Evolutionary conservation across 2,888 invertebrate species (phyloP).

Genomic region (Craniophora ligustri): DNA sequence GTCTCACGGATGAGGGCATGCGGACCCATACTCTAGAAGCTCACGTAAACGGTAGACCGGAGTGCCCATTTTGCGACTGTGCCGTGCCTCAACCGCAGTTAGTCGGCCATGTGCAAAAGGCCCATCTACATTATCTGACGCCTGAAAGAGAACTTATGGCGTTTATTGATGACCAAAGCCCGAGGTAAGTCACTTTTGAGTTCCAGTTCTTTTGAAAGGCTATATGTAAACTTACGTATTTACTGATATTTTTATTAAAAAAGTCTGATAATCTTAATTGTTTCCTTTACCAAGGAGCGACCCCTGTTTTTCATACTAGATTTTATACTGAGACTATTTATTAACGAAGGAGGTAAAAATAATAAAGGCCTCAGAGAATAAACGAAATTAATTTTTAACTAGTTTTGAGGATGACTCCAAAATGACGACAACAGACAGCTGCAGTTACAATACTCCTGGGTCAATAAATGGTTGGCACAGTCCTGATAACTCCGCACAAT

Average conservation of each 20-base stretch:
- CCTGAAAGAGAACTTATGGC: slow-evolving; percentile 93
- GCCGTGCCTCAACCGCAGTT: slow-evolving; percentile 92
- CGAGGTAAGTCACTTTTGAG: slow-evolving; percentile 73
- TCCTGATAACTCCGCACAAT: slow-evolving; percentile 78
- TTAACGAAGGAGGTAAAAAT: no score
- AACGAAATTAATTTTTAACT: no score
- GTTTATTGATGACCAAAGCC: slow-evolving; percentile 92
- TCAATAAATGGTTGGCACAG: slow-evolving; percentile 89
- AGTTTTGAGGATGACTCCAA: slow-evolving; percentile 89
- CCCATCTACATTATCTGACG: slow-evolving; percentile 94
- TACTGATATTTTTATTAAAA: no score
- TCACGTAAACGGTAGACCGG: slow-evolving; percentile 93
- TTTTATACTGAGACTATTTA: no score
- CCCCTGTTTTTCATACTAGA: no score
- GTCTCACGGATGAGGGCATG: slow-evolving; percentile 93
- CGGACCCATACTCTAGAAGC: slow-evolving; percentile 93
- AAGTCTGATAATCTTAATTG: no score
- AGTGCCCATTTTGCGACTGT: slow-evolving; percentile 95
- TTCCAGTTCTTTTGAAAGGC: no score
- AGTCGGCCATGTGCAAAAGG: slow-evolving; percentile 93
- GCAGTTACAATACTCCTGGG: slow-evolving; percentile 86
- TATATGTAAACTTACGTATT: no score
- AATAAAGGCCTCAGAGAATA: no score
- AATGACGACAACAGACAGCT: slow-evolving; percentile 89
- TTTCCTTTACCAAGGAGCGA: not conserved